Evolutionary conservation across 2,113 vertebrate species (phyloP), one percentile per base, ranked within the genome.

Genomic region (Myrmophylax atrothorax): DNA sequence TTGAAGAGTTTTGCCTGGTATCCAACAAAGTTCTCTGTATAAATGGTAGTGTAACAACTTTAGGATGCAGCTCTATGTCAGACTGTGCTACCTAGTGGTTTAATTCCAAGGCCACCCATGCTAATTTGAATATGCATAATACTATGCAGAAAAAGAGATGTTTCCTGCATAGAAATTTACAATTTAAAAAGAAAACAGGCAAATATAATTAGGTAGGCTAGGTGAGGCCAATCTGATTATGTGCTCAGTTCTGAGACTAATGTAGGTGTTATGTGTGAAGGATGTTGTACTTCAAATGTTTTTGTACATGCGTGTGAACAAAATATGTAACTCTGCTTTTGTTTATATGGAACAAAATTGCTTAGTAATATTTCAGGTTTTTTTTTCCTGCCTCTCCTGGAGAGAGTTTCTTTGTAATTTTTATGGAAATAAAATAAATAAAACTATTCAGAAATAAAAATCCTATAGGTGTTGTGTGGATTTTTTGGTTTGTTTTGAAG

Each of bases 361-460:
- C 60, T 86, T 86, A 73, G 33, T 83, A 93, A 23, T 86, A 37
- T 68, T 93, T 74, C 59, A 63, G 50, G 50, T 28, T 40, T 63
- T 4, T 4, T 49, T 44, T 18, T 7, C 25, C 44, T 78, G 89
- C 60, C 76, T 95, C 85, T 93, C 79, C 88, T 40, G 83, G 85
- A 84, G 94, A 90, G 88, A 90, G 96, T 52, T 81, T 55, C 46
- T 91, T 89, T 94, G 47, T 84, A 63, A 86, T 95, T 95, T 91
- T 35, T 86, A 89, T 87, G 4, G 78, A 86, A 90, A 85, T 38
- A 67, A 94, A 89, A 47, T 14, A 26, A 85, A 85, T 29, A 37
- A 62, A 53, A 55, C 4, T 17, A 29, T 52, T 73, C n/a, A 35
- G 42, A 94, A 94, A 86, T 77, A 63, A 73, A 84, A 90, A 33